Evolutionary conservation across 2,113 vertebrate species (phyloP).

Genomic region (Heterotis niloticus): DNA sequence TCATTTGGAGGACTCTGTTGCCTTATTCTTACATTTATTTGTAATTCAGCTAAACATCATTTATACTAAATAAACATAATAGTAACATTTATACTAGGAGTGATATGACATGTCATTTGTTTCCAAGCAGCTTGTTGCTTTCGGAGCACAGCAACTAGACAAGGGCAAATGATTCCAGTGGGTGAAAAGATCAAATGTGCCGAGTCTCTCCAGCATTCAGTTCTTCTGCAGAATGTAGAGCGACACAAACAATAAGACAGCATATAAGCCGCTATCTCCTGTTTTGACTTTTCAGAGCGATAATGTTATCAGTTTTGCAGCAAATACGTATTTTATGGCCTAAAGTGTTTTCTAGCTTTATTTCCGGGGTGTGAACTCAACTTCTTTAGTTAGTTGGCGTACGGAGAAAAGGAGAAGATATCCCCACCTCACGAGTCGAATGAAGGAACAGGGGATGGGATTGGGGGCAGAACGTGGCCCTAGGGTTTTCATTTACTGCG

Average conservation of each 20-base stretch:
- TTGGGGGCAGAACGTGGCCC: constrained; percentile 62
- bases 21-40: no score
- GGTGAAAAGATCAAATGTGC: no score
- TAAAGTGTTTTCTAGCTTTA: constrained; percentile 30
- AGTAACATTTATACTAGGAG: no score
- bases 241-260: neutral
- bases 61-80: no score
- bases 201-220: no score
- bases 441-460: constrained; percentile 37
- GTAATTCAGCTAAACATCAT: no score
- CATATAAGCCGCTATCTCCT: neutral
- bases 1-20: no score
- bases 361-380: constrained; percentile 48
- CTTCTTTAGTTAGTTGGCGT: constrained; percentile 66
- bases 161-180: no score
- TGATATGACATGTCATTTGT: no score
- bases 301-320: neutral
- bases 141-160: no score
- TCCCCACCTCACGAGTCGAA: constrained; percentile 34
- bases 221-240: neutral
- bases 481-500: constrained; percentile 74
- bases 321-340: neutral
- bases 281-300: neutral
- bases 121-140: no score
- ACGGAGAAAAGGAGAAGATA: constrained; percentile 73